Conservation (phyloP, 2,888 invertebrate genomes). For the Thereva nobilitata region DNA sequence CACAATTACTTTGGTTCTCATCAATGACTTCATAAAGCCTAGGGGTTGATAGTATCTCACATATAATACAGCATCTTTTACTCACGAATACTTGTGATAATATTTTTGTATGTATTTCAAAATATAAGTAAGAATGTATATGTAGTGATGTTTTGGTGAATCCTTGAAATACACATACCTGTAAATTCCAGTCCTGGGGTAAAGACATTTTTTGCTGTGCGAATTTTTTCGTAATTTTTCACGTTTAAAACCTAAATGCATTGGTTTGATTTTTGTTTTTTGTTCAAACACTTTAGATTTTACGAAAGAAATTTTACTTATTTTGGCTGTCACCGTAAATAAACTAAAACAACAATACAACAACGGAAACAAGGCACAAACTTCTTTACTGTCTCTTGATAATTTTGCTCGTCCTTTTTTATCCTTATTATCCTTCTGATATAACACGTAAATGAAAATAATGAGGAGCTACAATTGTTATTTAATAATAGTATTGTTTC, state of each 20-base stretch:
- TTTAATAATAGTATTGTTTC: no score
- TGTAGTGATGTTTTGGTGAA: not conserved
- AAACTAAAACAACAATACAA: not conserved
- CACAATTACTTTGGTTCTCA: no score
- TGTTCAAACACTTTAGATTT: conserved; percentile 44
- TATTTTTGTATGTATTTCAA: no score
- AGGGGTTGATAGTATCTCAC: no score
- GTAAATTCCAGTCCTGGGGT: conserved; percentile 59
- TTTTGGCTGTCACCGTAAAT: conserved; percentile 26
- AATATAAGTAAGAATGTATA: not conserved
- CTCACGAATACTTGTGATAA: no score
- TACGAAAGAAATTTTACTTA: conserved; percentile 20
- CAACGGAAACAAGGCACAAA: conserved; percentile 23
- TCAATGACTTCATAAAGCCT: no score
- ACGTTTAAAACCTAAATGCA: conserved; percentile 62
- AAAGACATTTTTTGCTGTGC: conserved; percentile 59
- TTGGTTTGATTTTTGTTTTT: conserved; percentile 57
- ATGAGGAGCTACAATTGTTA: no score
- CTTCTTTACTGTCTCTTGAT: conserved; percentile 12
- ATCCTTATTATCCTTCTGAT: conserved; percentile 4
- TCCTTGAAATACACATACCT: conserved; percentile 46
- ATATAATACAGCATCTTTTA: no score
- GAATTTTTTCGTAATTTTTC: conserved; percentile 57
- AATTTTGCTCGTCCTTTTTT: not conserved
- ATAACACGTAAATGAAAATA: no score